A percentile compares a stretch with the other conserved stretches of the same genome.
phyloP scores from a whole-genome alignment of 2,113 vertebrate species.

The Myrmecobius fasciatus region DNA sequence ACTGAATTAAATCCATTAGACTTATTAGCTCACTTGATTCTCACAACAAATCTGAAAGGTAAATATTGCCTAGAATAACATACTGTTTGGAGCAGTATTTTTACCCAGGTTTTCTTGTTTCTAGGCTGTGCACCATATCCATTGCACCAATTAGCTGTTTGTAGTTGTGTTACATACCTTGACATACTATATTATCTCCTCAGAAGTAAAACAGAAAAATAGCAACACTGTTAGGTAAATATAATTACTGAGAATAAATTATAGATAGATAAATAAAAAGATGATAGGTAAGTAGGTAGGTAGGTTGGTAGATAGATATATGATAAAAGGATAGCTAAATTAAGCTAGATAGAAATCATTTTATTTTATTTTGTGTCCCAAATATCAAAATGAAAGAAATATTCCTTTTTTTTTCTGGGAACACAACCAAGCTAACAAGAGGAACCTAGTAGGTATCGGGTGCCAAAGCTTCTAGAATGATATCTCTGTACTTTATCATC shows the following conservation, averaged over 20 bases:
- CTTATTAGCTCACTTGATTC: background rate
- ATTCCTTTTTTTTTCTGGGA: background rate
- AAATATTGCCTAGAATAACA: background rate
- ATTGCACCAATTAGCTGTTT: background rate
- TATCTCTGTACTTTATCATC: slow-evolving; percentile 24
- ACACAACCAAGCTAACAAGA: slow-evolving; percentile 29
- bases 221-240: background rate
- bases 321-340: background rate
- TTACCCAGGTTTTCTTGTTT: background rate
- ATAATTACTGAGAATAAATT: background rate
- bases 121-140: background rate
- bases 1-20: background rate
- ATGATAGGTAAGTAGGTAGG: no score
- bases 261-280: background rate
- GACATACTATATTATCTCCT: background rate
- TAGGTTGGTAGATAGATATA: background rate
- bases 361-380: background rate
- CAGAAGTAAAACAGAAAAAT: background rate
- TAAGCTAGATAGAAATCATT: background rate
- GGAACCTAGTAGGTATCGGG: background rate
- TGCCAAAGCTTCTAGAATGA: slow-evolving; percentile 23
- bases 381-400: slow-evolving; percentile 25
- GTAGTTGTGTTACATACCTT: background rate
- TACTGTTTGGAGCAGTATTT: background rate
- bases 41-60: background rate